Evolutionary conservation across 2,113 vertebrate genomes (phyloP).

Genomic region (Garra rufa): DNA sequence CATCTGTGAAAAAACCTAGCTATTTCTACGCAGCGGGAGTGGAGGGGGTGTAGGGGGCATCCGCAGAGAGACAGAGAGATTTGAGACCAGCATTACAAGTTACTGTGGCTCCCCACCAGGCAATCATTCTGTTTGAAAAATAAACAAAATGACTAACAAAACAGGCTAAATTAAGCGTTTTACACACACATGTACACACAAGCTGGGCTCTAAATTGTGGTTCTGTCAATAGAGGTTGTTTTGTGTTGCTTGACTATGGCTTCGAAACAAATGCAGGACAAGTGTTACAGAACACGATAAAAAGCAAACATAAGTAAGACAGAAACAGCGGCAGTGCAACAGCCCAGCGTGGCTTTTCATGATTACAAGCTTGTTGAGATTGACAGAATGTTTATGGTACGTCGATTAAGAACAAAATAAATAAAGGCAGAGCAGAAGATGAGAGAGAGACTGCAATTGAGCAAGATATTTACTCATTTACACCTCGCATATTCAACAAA

Average conservation of each 20-base stretch:
- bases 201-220: constrained; percentile 71
- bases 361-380: constrained; percentile 66
- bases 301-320: constrained; percentile 53
- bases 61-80: constrained; percentile 8
- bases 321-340: constrained; percentile 32
- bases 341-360: constrained; percentile 54
- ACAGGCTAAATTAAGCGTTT: constrained; percentile 77
- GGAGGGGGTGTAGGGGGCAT: too few species aligned
- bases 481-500: neutral
- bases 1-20: neutral
- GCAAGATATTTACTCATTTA: constrained; percentile 20
- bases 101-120: constrained; percentile 63
- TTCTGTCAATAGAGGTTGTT: constrained; percentile 65
- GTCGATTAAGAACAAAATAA: neutral
- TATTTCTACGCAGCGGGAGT: constrained; percentile 14
- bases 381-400: constrained; percentile 54
- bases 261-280: constrained; percentile 24
- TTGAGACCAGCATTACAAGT: constrained; percentile 42
- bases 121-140: constrained; percentile 76
- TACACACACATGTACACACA: constrained; percentile 47
- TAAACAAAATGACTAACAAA: constrained; percentile 76
- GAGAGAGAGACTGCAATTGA: constrained; percentile 69
- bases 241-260: constrained; percentile 54
- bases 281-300: constrained; percentile 26
- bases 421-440: constrained; percentile 14